phyloP scores from a whole-genome alignment of 2,113 vertebrate species.

The Rhea americana region DNA sequence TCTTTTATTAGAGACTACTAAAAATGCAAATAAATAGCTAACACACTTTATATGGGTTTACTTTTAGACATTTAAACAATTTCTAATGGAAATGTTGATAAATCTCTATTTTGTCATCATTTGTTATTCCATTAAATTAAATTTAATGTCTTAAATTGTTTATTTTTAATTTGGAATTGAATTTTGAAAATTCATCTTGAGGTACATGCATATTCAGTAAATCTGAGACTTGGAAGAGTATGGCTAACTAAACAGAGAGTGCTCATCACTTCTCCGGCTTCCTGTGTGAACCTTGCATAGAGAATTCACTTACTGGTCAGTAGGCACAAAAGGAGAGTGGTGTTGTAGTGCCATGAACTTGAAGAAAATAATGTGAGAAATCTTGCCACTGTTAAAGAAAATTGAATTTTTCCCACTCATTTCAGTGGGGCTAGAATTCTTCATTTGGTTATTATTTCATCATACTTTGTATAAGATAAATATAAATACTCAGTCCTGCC shows the following conservation, averaged over 20 bases:
- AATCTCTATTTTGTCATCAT: not conserved
- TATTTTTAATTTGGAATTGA: conserved; percentile 5
- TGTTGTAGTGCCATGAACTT: not conserved
- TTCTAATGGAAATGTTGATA: not conserved
- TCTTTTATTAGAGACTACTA: not conserved
- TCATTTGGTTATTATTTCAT: not conserved
- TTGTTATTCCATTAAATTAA: not conserved
- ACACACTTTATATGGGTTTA: conserved; percentile 1
- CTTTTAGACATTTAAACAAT: conserved; percentile 17
- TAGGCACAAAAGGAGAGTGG: not conserved
- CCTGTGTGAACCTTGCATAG: not conserved
- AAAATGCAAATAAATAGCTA: conserved; percentile 26
- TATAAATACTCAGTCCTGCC: not conserved
- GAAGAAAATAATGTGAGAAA: not conserved
- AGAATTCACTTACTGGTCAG: not conserved
- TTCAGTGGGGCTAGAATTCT: not conserved
- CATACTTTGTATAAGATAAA: not conserved
- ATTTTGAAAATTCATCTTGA: conserved; percentile 7
- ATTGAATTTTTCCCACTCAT: not conserved
- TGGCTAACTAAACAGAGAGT: not conserved
- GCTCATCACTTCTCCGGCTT: not conserved
- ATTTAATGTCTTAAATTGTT: not conserved
- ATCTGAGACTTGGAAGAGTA: not conserved
- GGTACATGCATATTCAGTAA: not conserved
- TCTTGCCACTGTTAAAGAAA: not conserved